Conservation (phyloP, 1,140 invertebrate genomes). For the Aphelenchoides besseyi region DNA sequence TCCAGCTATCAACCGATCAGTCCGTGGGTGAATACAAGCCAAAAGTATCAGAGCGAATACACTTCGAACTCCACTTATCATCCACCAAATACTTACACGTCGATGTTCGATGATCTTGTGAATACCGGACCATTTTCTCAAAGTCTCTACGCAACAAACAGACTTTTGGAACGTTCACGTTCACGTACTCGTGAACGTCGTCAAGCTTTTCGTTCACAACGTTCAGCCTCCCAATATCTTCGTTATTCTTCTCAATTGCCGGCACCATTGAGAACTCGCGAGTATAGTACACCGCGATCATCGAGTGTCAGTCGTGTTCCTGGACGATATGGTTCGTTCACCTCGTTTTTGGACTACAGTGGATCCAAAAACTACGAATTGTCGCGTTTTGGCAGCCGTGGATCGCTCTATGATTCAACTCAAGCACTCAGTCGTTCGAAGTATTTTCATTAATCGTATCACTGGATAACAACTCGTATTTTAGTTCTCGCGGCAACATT, state of each 20-base stretch:
- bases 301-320: constrained; percentile 53
- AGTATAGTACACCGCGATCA: constrained; percentile 58
- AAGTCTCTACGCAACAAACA: constrained; percentile 54
- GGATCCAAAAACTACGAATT: constrained; percentile 59
- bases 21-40: constrained; percentile 53
- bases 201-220: constrained; percentile 53
- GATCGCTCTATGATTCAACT: constrained; percentile 54
- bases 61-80: constrained; percentile 37
- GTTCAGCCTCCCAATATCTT: constrained; percentile 40
- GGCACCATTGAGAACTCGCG: constrained; percentile 56
- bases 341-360: constrained; percentile 60
- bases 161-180: constrained; percentile 59
- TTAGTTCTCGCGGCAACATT: constrained; percentile 58
- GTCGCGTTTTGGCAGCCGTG: constrained; percentile 48
- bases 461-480: constrained; percentile 27
- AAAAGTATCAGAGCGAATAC: constrained; percentile 60
- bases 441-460: constrained; percentile 31
- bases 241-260: constrained; percentile 55
- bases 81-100: constrained; percentile 52
- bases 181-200: constrained; percentile 61
- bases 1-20: constrained; percentile 54
- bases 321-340: constrained; percentile 52
- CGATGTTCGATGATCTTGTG: constrained; percentile 59
- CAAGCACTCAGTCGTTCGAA: constrained; percentile 53
- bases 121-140: constrained; percentile 54